Percentiles rank a stretch among this genome's conserved stretches.
Evolutionary conservation across 2,888 invertebrate genomes (phyloP).

Genomic region (Dynastes hyllus): DNA sequence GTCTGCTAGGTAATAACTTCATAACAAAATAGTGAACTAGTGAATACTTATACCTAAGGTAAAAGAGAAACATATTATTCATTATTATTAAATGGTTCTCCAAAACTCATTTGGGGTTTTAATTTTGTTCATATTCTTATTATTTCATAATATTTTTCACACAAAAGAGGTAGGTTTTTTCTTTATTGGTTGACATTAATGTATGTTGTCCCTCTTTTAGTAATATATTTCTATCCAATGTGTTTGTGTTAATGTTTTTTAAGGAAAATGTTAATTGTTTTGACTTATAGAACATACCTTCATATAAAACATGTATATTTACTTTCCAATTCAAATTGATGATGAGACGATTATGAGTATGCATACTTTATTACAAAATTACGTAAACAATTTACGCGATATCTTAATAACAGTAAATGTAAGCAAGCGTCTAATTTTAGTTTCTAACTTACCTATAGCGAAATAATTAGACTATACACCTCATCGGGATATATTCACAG

Average conservation of each 20-base stretch:
- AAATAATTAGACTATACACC: conserved; percentile 28
- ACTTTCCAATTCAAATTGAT: background rate
- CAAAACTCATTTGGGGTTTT: too few relatives aligned
- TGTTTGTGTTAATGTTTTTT: background rate
- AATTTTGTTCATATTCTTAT: too few relatives aligned
- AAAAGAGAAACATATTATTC: too few relatives aligned
- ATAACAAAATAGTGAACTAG: too few relatives aligned
- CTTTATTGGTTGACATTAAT: too few relatives aligned
- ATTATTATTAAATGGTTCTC: too few relatives aligned
- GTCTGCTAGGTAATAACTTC: too few relatives aligned
- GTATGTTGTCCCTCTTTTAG: too few relatives aligned
- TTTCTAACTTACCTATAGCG: conserved; percentile 22
- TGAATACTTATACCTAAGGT: too few relatives aligned
- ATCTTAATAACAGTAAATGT: conserved; percentile 5
- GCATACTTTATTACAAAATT: background rate
- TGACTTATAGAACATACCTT: background rate
- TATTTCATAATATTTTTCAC: too few relatives aligned
- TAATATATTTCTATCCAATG: too few relatives aligned
- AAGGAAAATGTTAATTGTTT: background rate
- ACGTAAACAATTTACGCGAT: conserved; percentile 19
- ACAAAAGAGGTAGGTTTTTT: too few relatives aligned
- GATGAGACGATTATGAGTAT: background rate
- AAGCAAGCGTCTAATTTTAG: conserved; percentile 33
- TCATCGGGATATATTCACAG: conserved; percentile 16
- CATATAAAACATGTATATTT: background rate